Percentiles rank a stretch among this genome's conserved stretches.
phyloP scores from a whole-genome alignment of 2,888 invertebrate genomes.

The Cataglyphis livida region DNA sequence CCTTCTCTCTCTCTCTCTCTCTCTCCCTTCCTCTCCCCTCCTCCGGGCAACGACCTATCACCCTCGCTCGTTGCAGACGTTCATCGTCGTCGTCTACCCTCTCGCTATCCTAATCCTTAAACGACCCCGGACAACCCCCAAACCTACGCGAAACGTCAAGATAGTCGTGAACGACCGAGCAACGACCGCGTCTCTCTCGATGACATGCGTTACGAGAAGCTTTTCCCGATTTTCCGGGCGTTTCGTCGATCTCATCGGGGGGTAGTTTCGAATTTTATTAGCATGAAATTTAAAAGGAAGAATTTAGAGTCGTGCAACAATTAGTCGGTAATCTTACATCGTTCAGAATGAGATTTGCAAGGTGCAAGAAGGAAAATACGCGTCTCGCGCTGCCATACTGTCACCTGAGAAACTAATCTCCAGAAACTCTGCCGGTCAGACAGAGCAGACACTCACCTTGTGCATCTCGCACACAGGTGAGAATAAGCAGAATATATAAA shows the following conservation, averaged over 20 bases:
- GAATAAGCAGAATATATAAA: background rate
- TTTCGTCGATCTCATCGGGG: background rate
- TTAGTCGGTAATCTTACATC: background rate
- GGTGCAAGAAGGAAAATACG: background rate
- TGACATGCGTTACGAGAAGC: background rate
- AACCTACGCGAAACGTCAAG: slow-evolving; percentile 57
- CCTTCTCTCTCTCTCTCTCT: slow-evolving; percentile 65
- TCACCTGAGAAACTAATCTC: slow-evolving; percentile 28
- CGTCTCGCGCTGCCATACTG: slow-evolving; percentile 4
- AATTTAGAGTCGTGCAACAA: background rate
- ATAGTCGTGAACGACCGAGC: slow-evolving; percentile 63
- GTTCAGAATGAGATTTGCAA: background rate
- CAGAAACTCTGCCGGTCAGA: slow-evolving; percentile 23
- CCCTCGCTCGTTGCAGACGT: slow-evolving; percentile 24
- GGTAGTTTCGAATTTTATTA: background rate
- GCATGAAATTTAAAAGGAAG: background rate
- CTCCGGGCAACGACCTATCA: slow-evolving; percentile 44
- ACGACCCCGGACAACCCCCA: slow-evolving; percentile 45
- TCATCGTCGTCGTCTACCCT: slow-evolving; percentile 6
- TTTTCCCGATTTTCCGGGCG: background rate
- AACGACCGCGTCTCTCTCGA: slow-evolving; percentile 43
- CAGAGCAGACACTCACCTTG: background rate
- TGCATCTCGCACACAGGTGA: background rate
- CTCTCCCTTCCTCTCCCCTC: background rate
- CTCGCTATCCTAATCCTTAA: slow-evolving; percentile 65